phyloP scores from a whole-genome alignment of 2,797 vertebrate genomes.

The Enteromius fasciolatus region DNA sequence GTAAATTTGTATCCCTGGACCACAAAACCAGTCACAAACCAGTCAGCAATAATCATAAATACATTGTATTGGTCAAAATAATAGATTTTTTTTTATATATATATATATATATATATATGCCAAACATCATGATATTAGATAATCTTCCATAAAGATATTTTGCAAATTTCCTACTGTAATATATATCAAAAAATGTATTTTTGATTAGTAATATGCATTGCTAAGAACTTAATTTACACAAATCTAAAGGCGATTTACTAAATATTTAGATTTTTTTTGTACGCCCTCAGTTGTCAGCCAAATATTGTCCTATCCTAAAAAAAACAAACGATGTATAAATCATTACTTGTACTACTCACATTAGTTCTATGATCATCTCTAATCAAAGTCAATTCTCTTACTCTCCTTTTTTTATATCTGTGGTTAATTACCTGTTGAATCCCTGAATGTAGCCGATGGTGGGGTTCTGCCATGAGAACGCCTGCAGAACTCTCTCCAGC shows the following conservation, averaged over 20 bases:
- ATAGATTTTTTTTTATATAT: not conserved
- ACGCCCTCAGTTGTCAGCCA: not conserved
- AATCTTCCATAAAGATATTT: not conserved
- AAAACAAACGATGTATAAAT: too few relatives aligned
- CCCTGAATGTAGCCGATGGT: slow-evolving; percentile 56
- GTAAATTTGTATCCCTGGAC: not conserved
- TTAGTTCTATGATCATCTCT: not conserved
- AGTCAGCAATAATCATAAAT: not conserved
- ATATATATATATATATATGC: too few relatives aligned
- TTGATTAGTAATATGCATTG: not conserved
- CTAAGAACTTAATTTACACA: not conserved
- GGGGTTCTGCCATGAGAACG: slow-evolving; percentile 94
- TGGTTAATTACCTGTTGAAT: slow-evolving; percentile 49
- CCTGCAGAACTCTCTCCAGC: slow-evolving; percentile 87
- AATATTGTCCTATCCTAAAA: too few relatives aligned
- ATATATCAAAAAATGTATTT: not conserved
- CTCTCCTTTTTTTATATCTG: not conserved
- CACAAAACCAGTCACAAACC: not conserved
- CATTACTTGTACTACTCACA: not conserved
- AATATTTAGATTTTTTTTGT: not conserved
- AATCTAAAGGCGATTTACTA: not conserved
- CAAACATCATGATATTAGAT: not conserved
- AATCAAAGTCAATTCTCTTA: not conserved
- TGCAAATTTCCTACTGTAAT: not conserved
- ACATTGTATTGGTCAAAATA: not conserved